These are phyloP conservation scores for Epizoanthus rinbou DNA, from an alignment of 92 coral and sea anemone genomes.

Conservation along the genomic window DNA sequence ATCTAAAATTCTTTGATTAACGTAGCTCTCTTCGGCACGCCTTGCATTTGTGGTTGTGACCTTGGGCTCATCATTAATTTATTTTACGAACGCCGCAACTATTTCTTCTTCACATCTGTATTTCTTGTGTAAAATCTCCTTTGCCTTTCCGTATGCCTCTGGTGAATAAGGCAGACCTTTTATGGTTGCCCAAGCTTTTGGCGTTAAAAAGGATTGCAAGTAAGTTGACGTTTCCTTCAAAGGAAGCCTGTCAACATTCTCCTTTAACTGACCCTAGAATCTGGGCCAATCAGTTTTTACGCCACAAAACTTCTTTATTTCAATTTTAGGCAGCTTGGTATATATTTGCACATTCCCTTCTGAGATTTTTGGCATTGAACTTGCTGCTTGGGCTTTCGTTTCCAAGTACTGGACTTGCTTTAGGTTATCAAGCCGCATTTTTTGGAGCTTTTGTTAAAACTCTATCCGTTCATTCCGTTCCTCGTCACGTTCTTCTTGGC, in stretches of 20 bases:
- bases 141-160: slow-evolving; percentile 34
- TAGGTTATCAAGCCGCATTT: too few relatives aligned
- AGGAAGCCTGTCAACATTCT: slow-evolving; percentile 8
- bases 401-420: too few relatives aligned
- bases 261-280: slow-evolving; percentile 28
- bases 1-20: too few relatives aligned
- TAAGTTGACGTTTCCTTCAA: background rate
- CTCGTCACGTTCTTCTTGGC: too few relatives aligned
- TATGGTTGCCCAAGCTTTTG: background rate
- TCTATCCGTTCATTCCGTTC: too few relatives aligned
- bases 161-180: slow-evolving; percentile 19
- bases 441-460: too few relatives aligned
- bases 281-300: slow-evolving; percentile 15
- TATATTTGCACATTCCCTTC: too few relatives aligned
- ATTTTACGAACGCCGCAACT: background rate
- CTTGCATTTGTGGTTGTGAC: slow-evolving; percentile 7
- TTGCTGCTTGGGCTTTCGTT: too few relatives aligned
- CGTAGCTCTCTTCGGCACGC: slow-evolving; percentile 12
- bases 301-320: background rate
- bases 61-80: background rate
- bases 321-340: background rate
- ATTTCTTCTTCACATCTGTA: slow-evolving; percentile 4
- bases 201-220: slow-evolving; percentile 13
- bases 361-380: too few relatives aligned
- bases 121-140: slow-evolving; percentile 7